These are phyloP conservation scores for Girardia tigrina DNA, from an alignment of 2,888 invertebrate genomes.

Conservation along the genomic window DNA sequence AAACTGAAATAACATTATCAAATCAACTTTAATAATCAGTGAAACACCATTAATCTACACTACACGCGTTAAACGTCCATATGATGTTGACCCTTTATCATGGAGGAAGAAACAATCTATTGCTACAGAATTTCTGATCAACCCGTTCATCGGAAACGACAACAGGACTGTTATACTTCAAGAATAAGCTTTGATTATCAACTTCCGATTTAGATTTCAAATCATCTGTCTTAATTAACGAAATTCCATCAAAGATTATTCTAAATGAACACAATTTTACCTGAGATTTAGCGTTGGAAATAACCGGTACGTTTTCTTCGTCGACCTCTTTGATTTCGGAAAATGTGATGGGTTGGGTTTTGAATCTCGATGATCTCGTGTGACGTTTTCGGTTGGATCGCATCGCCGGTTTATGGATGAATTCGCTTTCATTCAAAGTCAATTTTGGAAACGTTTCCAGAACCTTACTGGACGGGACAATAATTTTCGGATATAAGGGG, in stretches of 20 bases:
- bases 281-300: slow-evolving; percentile 1
- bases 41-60: too few relatives aligned
- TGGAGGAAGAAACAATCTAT: neutral
- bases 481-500: neutral
- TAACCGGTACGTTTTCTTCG: slow-evolving; percentile 52
- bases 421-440: slow-evolving; percentile 15
- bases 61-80: too few relatives aligned
- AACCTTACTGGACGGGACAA: neutral
- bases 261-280: neutral
- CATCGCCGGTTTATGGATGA: neutral
- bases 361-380: slow-evolving; percentile 53
- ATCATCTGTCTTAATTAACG: neutral
- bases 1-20: too few relatives aligned
- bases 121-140: neutral
- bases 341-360: slow-evolving; percentile 64
- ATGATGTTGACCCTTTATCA: too few relatives aligned
- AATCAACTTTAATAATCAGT: too few relatives aligned
- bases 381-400: slow-evolving; percentile 41
- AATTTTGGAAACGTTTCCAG: slow-evolving; percentile 26
- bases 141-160: neutral
- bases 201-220: neutral
- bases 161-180: neutral
- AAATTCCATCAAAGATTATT: neutral
- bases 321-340: slow-evolving; percentile 66
- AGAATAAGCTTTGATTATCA: neutral